Conservation (phyloP, 2,888 invertebrate genomes). For the Thyatira batis region DNA sequence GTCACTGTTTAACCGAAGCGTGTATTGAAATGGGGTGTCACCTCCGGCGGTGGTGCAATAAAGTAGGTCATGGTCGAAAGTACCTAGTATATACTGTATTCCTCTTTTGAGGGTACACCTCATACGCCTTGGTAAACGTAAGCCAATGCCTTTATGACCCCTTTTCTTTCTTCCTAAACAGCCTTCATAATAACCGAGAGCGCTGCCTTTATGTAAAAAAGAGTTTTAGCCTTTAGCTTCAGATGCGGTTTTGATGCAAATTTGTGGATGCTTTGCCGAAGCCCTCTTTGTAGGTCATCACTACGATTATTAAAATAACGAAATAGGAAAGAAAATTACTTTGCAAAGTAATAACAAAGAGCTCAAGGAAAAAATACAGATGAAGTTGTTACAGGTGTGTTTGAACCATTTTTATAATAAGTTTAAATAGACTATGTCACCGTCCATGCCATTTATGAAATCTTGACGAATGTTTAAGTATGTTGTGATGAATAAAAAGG, state of each 20-base stretch:
- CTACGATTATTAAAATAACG: background rate
- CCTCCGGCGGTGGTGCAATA: conserved; percentile 38
- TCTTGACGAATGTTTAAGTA: background rate
- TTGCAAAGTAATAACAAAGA: background rate
- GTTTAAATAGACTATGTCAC: background rate
- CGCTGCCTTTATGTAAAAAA: background rate
- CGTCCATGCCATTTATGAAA: background rate
- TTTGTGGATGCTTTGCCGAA: background rate
- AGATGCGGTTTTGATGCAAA: background rate
- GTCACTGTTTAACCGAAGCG: conserved; percentile 41
- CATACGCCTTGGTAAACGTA: conserved; percentile 8
- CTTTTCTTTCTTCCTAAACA: conserved; percentile 2
- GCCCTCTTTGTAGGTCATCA: background rate
- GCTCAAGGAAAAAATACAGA: background rate
- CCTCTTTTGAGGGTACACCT: conserved; percentile 12
- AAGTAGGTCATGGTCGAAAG: conserved; percentile 71
- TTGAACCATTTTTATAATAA: background rate
- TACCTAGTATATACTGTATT: conserved; percentile 37
- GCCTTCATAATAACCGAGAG: conserved; percentile 2
- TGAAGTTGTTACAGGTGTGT: background rate
- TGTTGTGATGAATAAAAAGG: background rate
- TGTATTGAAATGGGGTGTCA: conserved; percentile 56
- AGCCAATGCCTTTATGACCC: conserved; percentile 8
- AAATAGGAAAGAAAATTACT: background rate
- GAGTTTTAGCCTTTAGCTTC: background rate